Conservation (phyloP, 1,140 invertebrate genomes). For the Ditylenchus dipsaci region DNA sequence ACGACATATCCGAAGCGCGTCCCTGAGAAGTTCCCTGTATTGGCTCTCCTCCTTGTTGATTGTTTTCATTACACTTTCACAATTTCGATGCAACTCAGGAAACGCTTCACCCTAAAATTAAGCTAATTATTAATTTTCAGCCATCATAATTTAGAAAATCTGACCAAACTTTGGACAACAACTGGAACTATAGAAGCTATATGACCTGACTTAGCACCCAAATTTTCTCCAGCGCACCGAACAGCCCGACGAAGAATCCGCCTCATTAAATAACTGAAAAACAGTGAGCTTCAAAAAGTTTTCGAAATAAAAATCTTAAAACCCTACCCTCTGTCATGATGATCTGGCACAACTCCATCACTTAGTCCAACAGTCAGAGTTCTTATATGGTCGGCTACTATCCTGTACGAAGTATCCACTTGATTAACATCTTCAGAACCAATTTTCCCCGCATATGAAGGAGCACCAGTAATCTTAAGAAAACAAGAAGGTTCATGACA, state of each 20-base stretch:
- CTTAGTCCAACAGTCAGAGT: conserved; percentile 91
- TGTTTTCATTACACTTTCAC: conserved; percentile 74
- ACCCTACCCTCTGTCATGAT: conserved; percentile 67
- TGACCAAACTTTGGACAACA: conserved; percentile 68
- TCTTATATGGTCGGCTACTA: conserved; percentile 92
- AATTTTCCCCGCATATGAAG: conserved; percentile 79
- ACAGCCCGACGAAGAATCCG: conserved; percentile 85
- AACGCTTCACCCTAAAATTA: conserved; percentile 74
- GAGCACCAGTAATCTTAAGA: conserved; percentile 66
- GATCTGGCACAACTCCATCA: conserved; percentile 69
- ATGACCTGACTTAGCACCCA: conserved; percentile 89
- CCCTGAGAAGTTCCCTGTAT: conserved; percentile 86
- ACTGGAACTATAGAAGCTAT: conserved; percentile 80
- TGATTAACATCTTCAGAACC: conserved; percentile 85
- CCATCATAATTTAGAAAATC: neutral
- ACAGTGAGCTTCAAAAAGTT: neutral
- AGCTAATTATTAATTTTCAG: neutral
- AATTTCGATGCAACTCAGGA: conserved; percentile 87
- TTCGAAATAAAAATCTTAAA: neutral
- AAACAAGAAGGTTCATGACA: neutral
- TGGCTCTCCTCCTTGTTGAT: conserved; percentile 97
- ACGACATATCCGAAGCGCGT: conserved; percentile 72
- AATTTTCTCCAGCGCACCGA: conserved; percentile 89
- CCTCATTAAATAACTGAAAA: conserved; percentile 73
- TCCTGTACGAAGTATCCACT: conserved; percentile 96